These are phyloP conservation scores for Characodon lateralis DNA, from an alignment of 2,797 vertebrate species.

Conservation along the genomic window DNA sequence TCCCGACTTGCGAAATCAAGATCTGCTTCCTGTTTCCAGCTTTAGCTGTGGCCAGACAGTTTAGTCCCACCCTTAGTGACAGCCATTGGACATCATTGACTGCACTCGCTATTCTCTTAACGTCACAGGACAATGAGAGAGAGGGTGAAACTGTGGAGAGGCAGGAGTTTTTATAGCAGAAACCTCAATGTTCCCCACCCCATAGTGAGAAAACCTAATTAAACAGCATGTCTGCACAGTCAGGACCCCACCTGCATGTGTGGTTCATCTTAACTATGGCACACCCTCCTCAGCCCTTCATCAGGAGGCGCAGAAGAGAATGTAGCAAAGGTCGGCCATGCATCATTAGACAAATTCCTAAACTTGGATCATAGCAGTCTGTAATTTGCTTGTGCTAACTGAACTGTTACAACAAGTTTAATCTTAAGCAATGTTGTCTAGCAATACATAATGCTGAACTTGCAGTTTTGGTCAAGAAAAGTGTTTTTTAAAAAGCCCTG, in stretches of 20 bases:
- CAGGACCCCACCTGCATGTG: slow-evolving; percentile 62
- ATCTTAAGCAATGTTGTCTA: not conserved
- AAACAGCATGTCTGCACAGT: slow-evolving; percentile 45
- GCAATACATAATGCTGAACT: slow-evolving; percentile 1
- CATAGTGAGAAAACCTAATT: slow-evolving; percentile 44
- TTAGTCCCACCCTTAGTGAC: slow-evolving; percentile 37
- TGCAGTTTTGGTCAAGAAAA: not conserved
- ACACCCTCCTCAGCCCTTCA: slow-evolving; percentile 54
- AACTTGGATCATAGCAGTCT: slow-evolving; percentile 21
- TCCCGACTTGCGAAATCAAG: slow-evolving; percentile 17
- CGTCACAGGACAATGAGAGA: slow-evolving; percentile 46
- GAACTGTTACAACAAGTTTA: slow-evolving; percentile 2
- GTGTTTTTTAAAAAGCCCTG: not conserved
- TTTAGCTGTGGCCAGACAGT: slow-evolving; percentile 43
- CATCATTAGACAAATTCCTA: slow-evolving; percentile 23
- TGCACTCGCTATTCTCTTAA: slow-evolving; percentile 5
- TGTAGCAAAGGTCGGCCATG: not conserved
- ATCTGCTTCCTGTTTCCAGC: slow-evolving; percentile 31
- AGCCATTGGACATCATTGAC: slow-evolving; percentile 16
- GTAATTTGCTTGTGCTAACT: slow-evolving; percentile 33
- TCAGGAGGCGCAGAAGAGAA: slow-evolving; percentile 25
- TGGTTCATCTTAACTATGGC: slow-evolving; percentile 37
- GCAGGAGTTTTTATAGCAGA: slow-evolving; percentile 30
- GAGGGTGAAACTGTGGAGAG: slow-evolving; percentile 16
- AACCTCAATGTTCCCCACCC: slow-evolving; percentile 36